phyloP scores from a whole-genome alignment of 2,797 vertebrate species.

The Ctenopoma multispine region DNA sequence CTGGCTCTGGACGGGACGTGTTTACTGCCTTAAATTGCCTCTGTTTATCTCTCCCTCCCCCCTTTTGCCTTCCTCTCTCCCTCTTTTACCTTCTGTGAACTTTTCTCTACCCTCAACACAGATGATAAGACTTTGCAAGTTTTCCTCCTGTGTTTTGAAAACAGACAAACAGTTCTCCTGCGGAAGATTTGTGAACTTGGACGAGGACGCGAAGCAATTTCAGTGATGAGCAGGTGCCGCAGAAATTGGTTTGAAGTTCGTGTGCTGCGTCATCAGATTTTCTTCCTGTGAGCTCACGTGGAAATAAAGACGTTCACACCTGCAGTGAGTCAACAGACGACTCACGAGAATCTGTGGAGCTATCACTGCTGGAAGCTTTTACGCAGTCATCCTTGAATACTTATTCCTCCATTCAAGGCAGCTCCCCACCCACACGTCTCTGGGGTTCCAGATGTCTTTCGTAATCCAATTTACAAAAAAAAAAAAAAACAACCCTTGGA shows the following conservation, averaged over 20 bases:
- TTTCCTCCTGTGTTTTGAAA: constrained; percentile 43
- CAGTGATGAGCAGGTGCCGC: constrained; percentile 68
- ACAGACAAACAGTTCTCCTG: constrained; percentile 64
- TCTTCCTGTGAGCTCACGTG: constrained; percentile 1
- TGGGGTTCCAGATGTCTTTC: constrained; percentile 59
- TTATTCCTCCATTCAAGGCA: constrained; percentile 44
- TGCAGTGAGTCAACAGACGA: constrained; percentile 36
- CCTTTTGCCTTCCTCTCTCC: constrained; percentile 45
- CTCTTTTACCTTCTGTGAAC: constrained; percentile 67
- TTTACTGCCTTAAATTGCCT: constrained; percentile 69
- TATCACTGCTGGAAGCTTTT: constrained; percentile 40
- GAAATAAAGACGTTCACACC: constrained; percentile 46
- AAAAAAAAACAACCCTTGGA: constrained; percentile 26
- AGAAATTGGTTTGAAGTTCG: constrained; percentile 37
- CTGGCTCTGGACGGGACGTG: constrained; percentile 56
- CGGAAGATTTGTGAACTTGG: constrained; percentile 43
- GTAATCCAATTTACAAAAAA: constrained; percentile 41
- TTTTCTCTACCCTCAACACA: constrained; percentile 50
- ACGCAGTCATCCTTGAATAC: constrained; percentile 36
- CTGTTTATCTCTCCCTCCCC: constrained; percentile 75
- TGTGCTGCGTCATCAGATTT: constrained; percentile 36
- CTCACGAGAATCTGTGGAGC: constrained; percentile 24
- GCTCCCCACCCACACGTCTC: constrained; percentile 57
- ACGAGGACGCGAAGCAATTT: constrained; percentile 53
- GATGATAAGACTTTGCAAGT: constrained; percentile 61